Evolutionary conservation across 2,113 vertebrate genomes (phyloP).

Genomic region (Capricornis sumatraensis): DNA sequence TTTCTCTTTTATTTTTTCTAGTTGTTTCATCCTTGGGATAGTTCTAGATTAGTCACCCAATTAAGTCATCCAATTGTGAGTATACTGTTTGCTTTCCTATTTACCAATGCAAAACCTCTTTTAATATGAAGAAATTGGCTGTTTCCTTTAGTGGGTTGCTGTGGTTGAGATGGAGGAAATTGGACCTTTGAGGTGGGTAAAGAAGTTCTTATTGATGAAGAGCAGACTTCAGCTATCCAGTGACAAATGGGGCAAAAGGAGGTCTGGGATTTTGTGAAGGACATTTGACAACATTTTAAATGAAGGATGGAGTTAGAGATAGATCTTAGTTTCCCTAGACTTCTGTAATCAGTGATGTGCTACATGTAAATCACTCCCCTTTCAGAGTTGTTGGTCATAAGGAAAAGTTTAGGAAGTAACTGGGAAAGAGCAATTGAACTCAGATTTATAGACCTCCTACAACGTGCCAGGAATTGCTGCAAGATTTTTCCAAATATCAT

Average conservation of each 20-base stretch:
- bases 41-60: not conserved
- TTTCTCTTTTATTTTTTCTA: not conserved
- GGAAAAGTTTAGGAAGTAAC: not conserved
- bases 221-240: not conserved
- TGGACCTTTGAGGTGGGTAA: not conserved
- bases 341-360: not conserved
- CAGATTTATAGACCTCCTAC: not conserved
- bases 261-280: not conserved
- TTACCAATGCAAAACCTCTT: not conserved
- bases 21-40: not conserved
- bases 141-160: not conserved
- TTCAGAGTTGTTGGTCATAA: not conserved
- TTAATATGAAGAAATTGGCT: not conserved
- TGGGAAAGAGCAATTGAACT: not conserved
- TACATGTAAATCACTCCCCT: not conserved
- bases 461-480: not conserved
- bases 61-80: not conserved
- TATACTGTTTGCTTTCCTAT: not conserved
- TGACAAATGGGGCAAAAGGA: not conserved
- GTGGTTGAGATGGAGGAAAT: not conserved
- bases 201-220: not conserved
- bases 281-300: not conserved
- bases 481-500: conserved; percentile 5
- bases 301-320: not conserved
- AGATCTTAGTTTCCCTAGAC: not conserved